Conservation (phyloP, 2,113 vertebrate genomes). For the Heloderma charlesbogerti region DNA sequence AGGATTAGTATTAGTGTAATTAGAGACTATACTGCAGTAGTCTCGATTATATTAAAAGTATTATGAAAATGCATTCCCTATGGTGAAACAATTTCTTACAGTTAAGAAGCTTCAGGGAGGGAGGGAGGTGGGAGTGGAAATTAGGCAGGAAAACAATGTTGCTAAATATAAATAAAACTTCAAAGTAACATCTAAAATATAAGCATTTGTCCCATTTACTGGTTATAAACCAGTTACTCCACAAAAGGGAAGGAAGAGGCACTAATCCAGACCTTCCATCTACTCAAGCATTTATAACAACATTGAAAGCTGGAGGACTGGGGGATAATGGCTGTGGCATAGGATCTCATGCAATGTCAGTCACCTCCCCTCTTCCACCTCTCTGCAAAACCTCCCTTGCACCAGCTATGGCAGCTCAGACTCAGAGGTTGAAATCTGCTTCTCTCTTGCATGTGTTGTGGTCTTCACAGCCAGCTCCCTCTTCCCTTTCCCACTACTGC, state of each 20-base stretch:
- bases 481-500: too few species aligned
- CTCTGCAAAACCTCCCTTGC: background rate
- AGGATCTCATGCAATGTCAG: too few species aligned
- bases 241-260: background rate
- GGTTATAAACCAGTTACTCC: background rate
- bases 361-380: background rate
- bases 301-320: background rate
- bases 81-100: background rate
- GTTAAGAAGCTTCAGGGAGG: background rate
- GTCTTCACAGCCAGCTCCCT: too few species aligned
- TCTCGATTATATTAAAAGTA: conserved; percentile 20
- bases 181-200: background rate
- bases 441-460: background rate
- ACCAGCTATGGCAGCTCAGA: background rate
- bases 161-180: background rate
- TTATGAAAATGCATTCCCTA: background rate
- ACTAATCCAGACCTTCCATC: background rate
- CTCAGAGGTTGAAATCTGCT: background rate
- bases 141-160: background rate
- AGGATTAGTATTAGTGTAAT: conserved; percentile 27
- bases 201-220: background rate
- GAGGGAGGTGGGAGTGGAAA: background rate
- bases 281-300: too few species aligned
- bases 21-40: background rate
- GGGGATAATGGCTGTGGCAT: background rate